Conservation (phyloP, 2,888 invertebrate species). For the Didymodactylos carnosus region DNA sequence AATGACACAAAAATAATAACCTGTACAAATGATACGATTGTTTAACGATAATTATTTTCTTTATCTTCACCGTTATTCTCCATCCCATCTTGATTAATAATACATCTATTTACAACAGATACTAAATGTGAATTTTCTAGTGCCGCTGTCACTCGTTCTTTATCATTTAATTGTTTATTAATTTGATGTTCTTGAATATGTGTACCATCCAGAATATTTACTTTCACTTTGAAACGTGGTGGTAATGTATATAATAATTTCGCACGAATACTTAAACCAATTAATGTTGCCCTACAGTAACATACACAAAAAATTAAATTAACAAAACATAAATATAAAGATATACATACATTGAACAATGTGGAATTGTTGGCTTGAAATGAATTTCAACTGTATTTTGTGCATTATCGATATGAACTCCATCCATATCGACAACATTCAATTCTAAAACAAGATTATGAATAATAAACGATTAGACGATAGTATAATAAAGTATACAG, state of each 20-base stretch:
- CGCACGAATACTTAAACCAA: constrained; percentile 71
- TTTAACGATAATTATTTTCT: no score
- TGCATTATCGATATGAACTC: constrained; percentile 41
- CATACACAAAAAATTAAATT: no score
- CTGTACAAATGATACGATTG: no score
- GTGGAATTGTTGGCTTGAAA: constrained; percentile 93
- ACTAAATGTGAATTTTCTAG: constrained; percentile 74
- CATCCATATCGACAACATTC: constrained; percentile 11
- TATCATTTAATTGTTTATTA: constrained; percentile 91
- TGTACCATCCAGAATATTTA: constrained; percentile 69
- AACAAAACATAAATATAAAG: no score
- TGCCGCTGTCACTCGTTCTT: constrained; percentile 89
- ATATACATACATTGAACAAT: constrained; percentile 68
- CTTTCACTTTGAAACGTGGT: constrained; percentile 47
- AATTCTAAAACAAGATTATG: not conserved
- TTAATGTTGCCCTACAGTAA: constrained; percentile 53
- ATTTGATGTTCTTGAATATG: constrained; percentile 77
- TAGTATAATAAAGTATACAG: not conserved
- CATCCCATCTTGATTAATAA: no score
- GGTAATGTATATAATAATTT: constrained; percentile 67
- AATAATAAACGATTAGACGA: not conserved
- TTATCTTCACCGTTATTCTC: no score
- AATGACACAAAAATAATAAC: no score
- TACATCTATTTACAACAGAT: constrained; percentile 80
- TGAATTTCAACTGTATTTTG: constrained; percentile 51